phyloP scores from a whole-genome alignment of 1,140 invertebrate species.

The Saxidomus purpurata region DNA sequence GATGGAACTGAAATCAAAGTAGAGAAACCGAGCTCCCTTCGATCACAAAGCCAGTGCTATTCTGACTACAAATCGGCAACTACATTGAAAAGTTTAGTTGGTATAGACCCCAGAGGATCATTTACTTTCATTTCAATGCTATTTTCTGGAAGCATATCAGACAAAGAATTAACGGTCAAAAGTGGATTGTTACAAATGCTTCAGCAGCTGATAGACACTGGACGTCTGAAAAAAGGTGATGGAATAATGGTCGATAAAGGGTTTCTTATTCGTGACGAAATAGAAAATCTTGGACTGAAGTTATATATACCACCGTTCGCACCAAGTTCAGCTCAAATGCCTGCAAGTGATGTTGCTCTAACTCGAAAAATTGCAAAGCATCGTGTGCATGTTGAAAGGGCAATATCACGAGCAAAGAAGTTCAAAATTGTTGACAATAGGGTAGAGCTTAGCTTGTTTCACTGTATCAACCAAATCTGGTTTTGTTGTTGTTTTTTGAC shows the following conservation, averaged over 20 bases:
- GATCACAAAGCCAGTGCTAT: conserved; percentile 58
- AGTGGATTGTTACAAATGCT: conserved; percentile 53
- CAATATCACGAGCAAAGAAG: too few relatives aligned
- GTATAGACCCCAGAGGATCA: conserved; percentile 54
- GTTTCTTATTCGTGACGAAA: too few relatives aligned
- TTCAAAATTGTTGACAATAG: too few relatives aligned
- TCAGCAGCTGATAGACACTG: conserved; percentile 7
- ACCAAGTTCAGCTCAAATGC: conserved; percentile 34
- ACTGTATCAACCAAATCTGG: too few relatives aligned
- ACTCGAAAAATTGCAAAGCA: too few relatives aligned
- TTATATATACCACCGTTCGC: conserved; percentile 63
- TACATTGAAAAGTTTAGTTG: conserved; percentile 60
- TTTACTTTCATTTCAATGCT: too few relatives aligned
- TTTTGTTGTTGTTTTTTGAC: too few relatives aligned
- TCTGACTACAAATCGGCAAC: too few relatives aligned
- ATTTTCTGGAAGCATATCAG: conserved; percentile 61
- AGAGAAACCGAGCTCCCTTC: conserved; percentile 25
- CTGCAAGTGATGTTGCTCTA: conserved; percentile 42
- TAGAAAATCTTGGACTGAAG: conserved; percentile 40
- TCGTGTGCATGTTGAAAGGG: too few relatives aligned
- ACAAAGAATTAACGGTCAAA: too few relatives aligned
- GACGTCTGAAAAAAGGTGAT: conserved; percentile 36
- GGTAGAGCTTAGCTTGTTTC: too few relatives aligned
- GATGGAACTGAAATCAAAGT: conserved; percentile 70
- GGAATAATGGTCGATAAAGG: too few relatives aligned